Evolutionary conservation across 1,140 invertebrate genomes (phyloP).

Genomic region (Orussus abietinus): DNA sequence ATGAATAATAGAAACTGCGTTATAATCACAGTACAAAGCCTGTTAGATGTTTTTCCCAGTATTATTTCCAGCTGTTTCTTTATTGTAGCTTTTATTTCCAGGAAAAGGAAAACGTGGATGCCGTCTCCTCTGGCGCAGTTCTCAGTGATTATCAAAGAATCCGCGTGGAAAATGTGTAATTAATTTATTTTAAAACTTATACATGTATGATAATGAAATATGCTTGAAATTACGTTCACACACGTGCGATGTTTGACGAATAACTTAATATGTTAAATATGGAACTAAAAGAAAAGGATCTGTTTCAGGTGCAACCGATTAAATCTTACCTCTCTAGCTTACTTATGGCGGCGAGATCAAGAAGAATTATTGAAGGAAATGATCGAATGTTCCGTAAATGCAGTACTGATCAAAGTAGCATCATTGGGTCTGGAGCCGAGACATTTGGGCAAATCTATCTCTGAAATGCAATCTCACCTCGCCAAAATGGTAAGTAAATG

Average conservation of each 20-base stretch:
- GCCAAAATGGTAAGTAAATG: conserved; percentile 68
- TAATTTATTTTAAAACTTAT: conserved; percentile 36
- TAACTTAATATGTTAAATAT: neutral
- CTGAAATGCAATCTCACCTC: conserved; percentile 81
- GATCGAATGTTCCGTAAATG: conserved; percentile 88
- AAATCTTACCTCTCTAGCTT: conserved; percentile 82
- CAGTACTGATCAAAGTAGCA: conserved; percentile 96
- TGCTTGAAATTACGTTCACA: too few relatives aligned
- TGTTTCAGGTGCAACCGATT: conserved; percentile 79
- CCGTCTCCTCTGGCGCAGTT: conserved; percentile 94
- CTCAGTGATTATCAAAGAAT: conserved; percentile 96
- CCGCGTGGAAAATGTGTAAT: conserved; percentile 96
- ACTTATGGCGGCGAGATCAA: conserved; percentile 93
- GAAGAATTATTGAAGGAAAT: conserved; percentile 93
- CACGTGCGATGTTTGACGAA: too few relatives aligned
- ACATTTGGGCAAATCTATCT: conserved; percentile 84
- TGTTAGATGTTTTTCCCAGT: neutral
- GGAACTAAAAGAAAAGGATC: neutral
- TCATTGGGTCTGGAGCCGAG: conserved; percentile 83
- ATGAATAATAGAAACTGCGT: conserved; percentile 10
- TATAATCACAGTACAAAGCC: neutral
- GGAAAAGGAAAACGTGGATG: conserved; percentile 79
- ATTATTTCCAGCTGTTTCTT: conserved; percentile 4
- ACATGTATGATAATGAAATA: too few relatives aligned
- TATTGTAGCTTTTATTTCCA: conserved; percentile 48